Evolutionary conservation across 2,888 invertebrate species (phyloP).

Genomic region (Mesoligia furuncula): DNA sequence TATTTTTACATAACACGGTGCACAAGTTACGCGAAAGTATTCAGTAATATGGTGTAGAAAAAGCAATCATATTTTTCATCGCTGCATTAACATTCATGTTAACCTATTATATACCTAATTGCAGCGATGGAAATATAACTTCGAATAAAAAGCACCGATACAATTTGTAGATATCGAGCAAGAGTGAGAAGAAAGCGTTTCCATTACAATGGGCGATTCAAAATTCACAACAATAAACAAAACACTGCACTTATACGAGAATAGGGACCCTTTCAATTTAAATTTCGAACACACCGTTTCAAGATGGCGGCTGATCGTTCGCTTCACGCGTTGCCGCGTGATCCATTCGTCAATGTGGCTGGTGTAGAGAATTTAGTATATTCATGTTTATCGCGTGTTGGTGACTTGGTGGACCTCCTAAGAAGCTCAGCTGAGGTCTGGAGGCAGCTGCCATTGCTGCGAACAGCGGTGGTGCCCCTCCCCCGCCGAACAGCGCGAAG

Average conservation of each 20-base stretch:
- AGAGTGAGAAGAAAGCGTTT: conserved; percentile 28
- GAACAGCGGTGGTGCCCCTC: conserved; percentile 92
- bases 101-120: not conserved
- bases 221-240: conserved; percentile 46
- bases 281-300: conserved; percentile 66
- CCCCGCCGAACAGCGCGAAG: conserved; percentile 92
- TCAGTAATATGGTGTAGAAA: not conserved
- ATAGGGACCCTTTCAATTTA: conserved; percentile 61
- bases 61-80: not conserved
- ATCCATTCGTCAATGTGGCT: conserved; percentile 90
- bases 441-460: conserved; percentile 92
- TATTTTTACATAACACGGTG: not conserved
- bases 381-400: conserved; percentile 90
- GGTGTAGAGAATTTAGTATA: conserved; percentile 87
- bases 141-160: conserved; percentile 7
- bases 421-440: conserved; percentile 90
- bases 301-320: conserved; percentile 78
- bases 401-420: conserved; percentile 89
- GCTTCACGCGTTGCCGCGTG: conserved; percentile 81
- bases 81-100: not conserved
- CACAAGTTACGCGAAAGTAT: conserved; percentile 9
- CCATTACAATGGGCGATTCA: conserved; percentile 45
- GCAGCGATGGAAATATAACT: conserved; percentile 3
- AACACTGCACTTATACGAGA: conserved; percentile 46
- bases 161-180: conserved; percentile 29